phyloP scores from a whole-genome alignment of 2,888 invertebrate species.

The Acanthoscelides obtectus region DNA sequence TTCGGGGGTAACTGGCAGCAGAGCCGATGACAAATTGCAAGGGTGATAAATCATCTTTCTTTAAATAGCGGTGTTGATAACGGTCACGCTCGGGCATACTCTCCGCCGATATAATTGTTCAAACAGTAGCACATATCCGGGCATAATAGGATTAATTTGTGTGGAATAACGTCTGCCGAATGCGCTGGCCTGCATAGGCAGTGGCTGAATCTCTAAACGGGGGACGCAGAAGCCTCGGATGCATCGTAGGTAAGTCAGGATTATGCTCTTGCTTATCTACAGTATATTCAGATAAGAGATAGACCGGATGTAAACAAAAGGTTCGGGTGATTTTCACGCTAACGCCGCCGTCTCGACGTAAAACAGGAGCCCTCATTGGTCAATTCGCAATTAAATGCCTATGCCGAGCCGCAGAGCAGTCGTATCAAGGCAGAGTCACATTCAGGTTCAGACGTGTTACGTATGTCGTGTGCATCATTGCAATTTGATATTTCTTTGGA shows the following conservation, averaged over 20 bases:
- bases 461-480: no score
- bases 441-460: no score
- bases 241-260: constrained; percentile 24
- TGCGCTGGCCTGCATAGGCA: neutral
- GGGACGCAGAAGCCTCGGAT: neutral
- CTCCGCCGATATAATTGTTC: constrained; percentile 28
- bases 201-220: neutral
- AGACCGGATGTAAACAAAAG: no score
- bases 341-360: no score
- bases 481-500: no score
- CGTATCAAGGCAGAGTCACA: no score
- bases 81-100: constrained; percentile 36
- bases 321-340: no score
- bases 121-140: constrained; percentile 32
- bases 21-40: constrained; percentile 32
- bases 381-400: no score
- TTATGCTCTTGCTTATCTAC: constrained; percentile 25
- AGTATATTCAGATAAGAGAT: no score
- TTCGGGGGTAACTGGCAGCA: neutral
- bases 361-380: no score
- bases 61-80: constrained; percentile 41
- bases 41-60: constrained; percentile 34
- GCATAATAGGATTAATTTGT: constrained; percentile 39
- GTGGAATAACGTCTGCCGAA: constrained; percentile 36
- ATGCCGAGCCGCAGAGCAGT: no score